Evolutionary conservation across 2,888 invertebrate genomes (phyloP).

Genomic region (Encarsia formosa): DNA sequence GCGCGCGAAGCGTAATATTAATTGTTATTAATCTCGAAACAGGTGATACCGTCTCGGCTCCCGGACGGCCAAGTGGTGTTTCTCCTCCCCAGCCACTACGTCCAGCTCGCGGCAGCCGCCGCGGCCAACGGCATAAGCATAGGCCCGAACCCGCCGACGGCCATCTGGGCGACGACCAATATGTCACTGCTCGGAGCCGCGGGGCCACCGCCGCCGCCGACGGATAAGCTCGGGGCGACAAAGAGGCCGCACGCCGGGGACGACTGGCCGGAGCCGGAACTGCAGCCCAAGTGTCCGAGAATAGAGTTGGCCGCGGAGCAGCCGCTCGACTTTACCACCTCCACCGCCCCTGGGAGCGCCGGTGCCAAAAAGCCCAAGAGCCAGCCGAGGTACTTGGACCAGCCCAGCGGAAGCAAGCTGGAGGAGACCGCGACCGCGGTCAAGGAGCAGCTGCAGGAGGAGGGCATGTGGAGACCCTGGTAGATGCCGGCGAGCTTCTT

Average conservation of each 20-base stretch:
- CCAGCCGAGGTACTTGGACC: conserved; percentile 26
- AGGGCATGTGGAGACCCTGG: conserved; percentile 51
- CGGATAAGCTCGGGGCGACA: conserved; percentile 45
- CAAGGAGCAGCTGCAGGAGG: conserved; percentile 41
- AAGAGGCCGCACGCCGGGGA: conserved; percentile 45
- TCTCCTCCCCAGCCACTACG: conserved; percentile 60
- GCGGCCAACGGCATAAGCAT: conserved; percentile 50
- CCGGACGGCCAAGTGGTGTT: conserved; percentile 62
- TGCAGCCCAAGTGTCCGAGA: conserved; percentile 41
- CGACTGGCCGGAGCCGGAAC: conserved; percentile 38
- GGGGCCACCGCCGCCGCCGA: too few species aligned
- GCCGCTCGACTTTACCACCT: conserved; percentile 47
- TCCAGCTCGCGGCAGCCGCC: conserved; percentile 57
- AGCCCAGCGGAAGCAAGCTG: conserved; percentile 18
- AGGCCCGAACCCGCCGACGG: conserved; percentile 48
- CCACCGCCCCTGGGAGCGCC: too few species aligned
- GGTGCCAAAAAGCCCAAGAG: conserved; percentile 44
- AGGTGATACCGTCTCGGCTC: conserved; percentile 56
- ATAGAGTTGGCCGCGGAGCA: conserved; percentile 44
- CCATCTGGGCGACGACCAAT: conserved; percentile 49
- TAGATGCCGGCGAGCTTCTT: conserved; percentile 28
- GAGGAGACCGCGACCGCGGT: conserved; percentile 11
- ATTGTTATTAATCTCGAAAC: conserved; percentile 29
- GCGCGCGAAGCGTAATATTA: background rate
- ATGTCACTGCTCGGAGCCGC: conserved; percentile 48